Percentiles rank a stretch among this genome's conserved stretches.
Conservation (phyloP, 2,888 invertebrate genomes). For the Balanococcus diminutus region DNA sequence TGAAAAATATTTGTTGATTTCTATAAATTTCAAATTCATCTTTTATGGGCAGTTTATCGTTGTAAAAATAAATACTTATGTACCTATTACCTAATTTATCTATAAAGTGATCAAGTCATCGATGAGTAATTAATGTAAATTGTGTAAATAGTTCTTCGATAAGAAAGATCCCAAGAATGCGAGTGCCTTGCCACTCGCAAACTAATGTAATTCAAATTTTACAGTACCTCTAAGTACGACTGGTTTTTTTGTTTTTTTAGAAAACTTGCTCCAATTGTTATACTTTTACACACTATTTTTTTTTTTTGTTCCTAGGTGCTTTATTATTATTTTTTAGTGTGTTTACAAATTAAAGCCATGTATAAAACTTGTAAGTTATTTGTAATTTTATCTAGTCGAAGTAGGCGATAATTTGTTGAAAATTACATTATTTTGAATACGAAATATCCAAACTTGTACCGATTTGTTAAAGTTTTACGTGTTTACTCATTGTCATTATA, state of each 20-base stretch:
- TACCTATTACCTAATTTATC: background rate
- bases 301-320: constrained; percentile 31
- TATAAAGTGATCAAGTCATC: background rate
- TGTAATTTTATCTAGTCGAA: constrained; percentile 39
- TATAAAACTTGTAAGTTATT: constrained; percentile 25
- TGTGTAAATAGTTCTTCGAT: background rate
- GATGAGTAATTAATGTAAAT: background rate
- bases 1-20: background rate
- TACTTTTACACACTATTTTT: background rate
- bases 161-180: no score
- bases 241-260: no score
- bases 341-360: background rate
- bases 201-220: background rate
- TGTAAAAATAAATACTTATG: background rate
- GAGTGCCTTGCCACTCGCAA: background rate
- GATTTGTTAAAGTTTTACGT: background rate
- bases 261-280: background rate
- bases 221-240: background rate
- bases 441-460: background rate
- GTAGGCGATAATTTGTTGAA: constrained; percentile 35
- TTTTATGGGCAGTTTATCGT: background rate
- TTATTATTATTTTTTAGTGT: background rate
- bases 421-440: constrained; percentile 6
- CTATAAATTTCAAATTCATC: background rate
- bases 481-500: background rate